Evolutionary conservation across 2,888 invertebrate genomes (phyloP), one percentile per base, ranked within the genome.

Genomic region (Aleiodes alternator): DNA sequence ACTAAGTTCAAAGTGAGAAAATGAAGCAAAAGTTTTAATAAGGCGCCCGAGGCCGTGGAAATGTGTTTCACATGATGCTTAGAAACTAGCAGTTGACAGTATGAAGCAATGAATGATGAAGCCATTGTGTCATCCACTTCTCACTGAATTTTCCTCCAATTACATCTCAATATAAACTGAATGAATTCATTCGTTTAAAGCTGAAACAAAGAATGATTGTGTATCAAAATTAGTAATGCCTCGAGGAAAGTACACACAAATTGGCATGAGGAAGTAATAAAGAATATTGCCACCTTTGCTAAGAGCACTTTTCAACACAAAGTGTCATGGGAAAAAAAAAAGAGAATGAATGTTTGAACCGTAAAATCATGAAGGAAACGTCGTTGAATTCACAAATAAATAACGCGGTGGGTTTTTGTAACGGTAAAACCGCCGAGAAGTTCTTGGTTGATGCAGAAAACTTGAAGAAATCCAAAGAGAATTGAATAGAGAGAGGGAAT

Each of bases 181-280:
- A 43, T 43, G 43, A 11, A 43, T 43, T 43, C 11, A 9, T 8
- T 38, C 8, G 38, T 5, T 38, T 2, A 38, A 38, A 43, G 43
- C 11, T 43, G 43, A 43, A 43, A 8, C 11, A 43, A 8, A 43
- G 43, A 43, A 43, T 43, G 8, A 23, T 23, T 23, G 38, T 38
- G 11, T 43, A 43, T 43, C 43, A 9, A 23, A 23, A 43, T 43
- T 64, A 23, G 43, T 11, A 48, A 23, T 7, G 43, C 8, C 64
- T 4, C 0, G 43, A 9, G 9, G n/a, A 14, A 64, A 29, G 14
- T 48, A 8, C 48, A 8, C 48, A 48, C 16, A n/a, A 64, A 43
- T 64, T 64, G 64, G 9, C 51, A 68, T 11, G 53, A 51, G 68
- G 68, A 68, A 68, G 68, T 68, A 50, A 68, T 68, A 68, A 68